Evolutionary conservation across 2,888 invertebrate genomes (phyloP).

Genomic region (Pegoplata infirma): DNA sequence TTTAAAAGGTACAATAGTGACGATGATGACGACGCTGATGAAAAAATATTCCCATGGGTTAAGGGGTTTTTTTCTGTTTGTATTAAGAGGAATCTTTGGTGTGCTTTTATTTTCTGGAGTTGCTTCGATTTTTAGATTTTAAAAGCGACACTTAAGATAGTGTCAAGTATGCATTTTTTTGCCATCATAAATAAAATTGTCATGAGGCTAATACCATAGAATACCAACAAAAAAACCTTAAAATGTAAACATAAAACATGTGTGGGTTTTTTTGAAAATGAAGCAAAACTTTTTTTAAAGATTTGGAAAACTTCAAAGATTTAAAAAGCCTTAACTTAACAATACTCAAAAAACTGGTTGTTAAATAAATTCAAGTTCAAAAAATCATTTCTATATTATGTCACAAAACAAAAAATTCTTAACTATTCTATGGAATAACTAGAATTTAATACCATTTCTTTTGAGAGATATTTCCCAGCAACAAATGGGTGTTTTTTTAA

Average conservation of each 20-base stretch:
- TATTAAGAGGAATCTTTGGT: constrained; percentile 15
- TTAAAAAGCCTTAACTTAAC: not conserved
- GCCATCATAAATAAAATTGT: constrained; percentile 60
- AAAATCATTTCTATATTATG: not conserved
- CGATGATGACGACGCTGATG: not conserved
- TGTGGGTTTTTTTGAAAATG: constrained; percentile 53
- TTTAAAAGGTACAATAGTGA: constrained; percentile 16
- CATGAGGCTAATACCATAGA: constrained; percentile 3
- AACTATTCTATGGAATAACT: no score
- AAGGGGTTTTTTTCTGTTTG: constrained; percentile 20
- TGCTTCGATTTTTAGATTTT: constrained; percentile 44
- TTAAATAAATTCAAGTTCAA: not conserved
- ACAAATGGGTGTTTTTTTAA: no score
- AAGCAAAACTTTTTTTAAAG: no score
- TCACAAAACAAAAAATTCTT: not conserved
- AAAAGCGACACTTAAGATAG: constrained; percentile 58
- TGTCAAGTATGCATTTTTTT: constrained; percentile 60
- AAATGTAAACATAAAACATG: constrained; percentile 18
- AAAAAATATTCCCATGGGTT: constrained; percentile 59
- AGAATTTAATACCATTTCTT: no score
- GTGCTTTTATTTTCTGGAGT: not conserved
- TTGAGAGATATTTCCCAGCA: no score
- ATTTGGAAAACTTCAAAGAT: no score
- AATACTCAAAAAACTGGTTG: not conserved
- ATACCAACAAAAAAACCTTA: not conserved